Base-by-base conservation (phyloP, 2,888 invertebrate genomes). In the Papilio gigon region DNA sequence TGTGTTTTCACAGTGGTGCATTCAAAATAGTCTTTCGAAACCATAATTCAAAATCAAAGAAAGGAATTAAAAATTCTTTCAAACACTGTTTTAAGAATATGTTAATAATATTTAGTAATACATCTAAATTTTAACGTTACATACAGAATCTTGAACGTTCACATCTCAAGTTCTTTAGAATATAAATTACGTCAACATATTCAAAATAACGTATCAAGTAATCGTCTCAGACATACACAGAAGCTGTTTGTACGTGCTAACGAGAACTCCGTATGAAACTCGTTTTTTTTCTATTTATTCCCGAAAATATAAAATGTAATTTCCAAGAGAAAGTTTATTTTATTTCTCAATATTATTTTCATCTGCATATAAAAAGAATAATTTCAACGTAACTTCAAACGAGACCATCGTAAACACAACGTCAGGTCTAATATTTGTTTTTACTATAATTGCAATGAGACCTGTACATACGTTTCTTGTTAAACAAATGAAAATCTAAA, bases 131-230 rank as follows among this genome's bases (percentile, higher is more conserved):
- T 44, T 20, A n/a, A 20, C 44, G 6, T 59, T 8, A 12, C 25
- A 59, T 12, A 27, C 14, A 40, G n/a, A n/a, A n/a, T n/a, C n/a
- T n/a, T n/a, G n/a, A n/a, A n/a, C 9, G 9, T 63, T 20, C 20
- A 27, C 27, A 14, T 17, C 22, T 20, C 22, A 47, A 67, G 37
- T 40, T 6, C 27, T 50, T 60, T 20, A 33, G 53, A 33, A 61
- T 11, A 60, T 67, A 50, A 60, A 60, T 66, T 37, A 60, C 47
- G 50, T 67, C 47, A 66, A 50, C 60, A 67, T 60, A 20, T 25
- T 50, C 63, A 42, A 68, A 68, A 68, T 68, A 58, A 68, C 35
- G 20, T 63, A 68, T 68, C 27, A 58, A 68, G 44, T 68, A 68
- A 58, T 63, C 68, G 50, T 40, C 33, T 64, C 60, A 56, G 59